Evolutionary conservation across 2,888 invertebrate species (phyloP).

Genomic region (Uloborus plumipes): DNA sequence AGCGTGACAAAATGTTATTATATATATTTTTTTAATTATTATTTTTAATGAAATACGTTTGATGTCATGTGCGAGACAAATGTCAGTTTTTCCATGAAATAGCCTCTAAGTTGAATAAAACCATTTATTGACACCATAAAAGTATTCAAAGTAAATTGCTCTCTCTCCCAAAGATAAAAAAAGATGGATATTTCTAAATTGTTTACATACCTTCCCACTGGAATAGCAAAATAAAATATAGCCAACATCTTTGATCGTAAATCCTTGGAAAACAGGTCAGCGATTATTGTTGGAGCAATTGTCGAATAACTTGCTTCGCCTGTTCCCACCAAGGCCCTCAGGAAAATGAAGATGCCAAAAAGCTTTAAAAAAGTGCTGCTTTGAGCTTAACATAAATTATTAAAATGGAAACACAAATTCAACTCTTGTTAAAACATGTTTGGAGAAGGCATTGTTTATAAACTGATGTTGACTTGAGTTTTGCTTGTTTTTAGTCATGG

Average conservation of each 20-base stretch:
- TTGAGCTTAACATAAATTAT: not conserved
- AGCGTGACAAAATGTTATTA: too few species aligned
- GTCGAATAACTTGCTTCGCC: slow-evolving; percentile 99
- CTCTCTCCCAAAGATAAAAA: not conserved
- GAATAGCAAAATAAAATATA: slow-evolving; percentile 98
- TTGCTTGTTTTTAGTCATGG: too few species aligned
- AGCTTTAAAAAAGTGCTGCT: slow-evolving; percentile 73
- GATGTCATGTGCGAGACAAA: too few species aligned
- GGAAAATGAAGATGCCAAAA: slow-evolving; percentile 81
- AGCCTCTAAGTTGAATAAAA: too few species aligned
- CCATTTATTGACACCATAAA: too few species aligned
- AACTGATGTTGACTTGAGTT: too few species aligned
- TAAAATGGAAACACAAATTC: not conserved
- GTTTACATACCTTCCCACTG: slow-evolving; percentile 79
- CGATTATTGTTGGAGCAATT: slow-evolving; percentile 98
- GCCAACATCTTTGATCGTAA: slow-evolving; percentile 94
- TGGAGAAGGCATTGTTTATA: not conserved
- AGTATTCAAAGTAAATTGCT: not conserved
- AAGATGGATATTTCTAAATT: not conserved
- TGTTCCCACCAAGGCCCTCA: slow-evolving; percentile 93
- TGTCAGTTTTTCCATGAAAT: too few species aligned
- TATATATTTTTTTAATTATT: too few species aligned
- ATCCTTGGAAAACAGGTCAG: slow-evolving; percentile 91
- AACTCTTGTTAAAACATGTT: not conserved
- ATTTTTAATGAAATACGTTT: too few species aligned